These are phyloP conservation scores for Peromyscus aztecus DNA, from an alignment of 2,797 vertebrate species.

Conservation along the genomic window DNA sequence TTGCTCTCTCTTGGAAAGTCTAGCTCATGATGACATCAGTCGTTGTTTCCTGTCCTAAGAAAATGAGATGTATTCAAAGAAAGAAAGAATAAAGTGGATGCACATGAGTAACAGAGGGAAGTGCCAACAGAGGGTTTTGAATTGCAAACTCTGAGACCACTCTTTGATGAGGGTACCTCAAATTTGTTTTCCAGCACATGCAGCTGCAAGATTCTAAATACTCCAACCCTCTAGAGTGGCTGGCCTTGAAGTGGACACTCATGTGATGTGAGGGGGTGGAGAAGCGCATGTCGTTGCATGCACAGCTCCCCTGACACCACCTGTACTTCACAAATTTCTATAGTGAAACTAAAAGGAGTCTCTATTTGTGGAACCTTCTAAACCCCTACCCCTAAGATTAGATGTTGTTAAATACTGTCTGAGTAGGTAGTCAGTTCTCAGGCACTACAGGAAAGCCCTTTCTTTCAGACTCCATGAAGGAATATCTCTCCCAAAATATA, in stretches of 20 bases:
- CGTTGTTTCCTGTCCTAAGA: background rate
- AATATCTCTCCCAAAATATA: slow-evolving; percentile 2
- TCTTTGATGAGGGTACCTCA: background rate
- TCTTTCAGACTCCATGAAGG: slow-evolving; percentile 35
- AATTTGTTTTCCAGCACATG: background rate
- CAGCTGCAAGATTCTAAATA: background rate
- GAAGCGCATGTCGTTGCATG: background rate
- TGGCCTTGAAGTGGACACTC: background rate
- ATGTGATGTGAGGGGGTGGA: background rate
- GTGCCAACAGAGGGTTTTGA: background rate
- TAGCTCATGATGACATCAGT: background rate
- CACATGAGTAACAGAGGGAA: background rate
- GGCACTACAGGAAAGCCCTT: background rate
- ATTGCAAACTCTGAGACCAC: background rate
- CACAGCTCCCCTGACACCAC: background rate
- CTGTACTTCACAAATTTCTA: background rate
- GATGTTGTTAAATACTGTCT: slow-evolving; percentile 12
- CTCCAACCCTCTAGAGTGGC: background rate
- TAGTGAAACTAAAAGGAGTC: background rate
- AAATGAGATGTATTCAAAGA: background rate
- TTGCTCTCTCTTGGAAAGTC: background rate
- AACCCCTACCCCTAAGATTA: background rate
- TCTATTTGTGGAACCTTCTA: background rate
- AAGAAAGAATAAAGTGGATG: background rate
- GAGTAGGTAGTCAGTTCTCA: background rate